phyloP scores from a whole-genome alignment of 2,113 vertebrate species.

The Falcunculus frontatus region DNA sequence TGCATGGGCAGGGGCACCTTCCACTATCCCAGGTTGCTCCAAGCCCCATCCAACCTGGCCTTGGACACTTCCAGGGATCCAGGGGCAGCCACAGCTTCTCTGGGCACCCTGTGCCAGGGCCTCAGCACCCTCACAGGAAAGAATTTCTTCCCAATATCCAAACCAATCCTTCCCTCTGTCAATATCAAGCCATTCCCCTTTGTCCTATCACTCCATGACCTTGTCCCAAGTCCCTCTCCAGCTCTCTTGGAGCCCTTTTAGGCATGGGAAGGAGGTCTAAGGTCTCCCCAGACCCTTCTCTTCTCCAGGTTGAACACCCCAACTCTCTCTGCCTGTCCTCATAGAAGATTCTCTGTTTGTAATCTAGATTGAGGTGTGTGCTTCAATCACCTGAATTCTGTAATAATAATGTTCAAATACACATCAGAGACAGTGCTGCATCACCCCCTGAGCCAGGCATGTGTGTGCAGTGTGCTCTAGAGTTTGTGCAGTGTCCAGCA shows the following conservation, averaged over 20 bases:
- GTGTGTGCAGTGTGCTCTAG: neutral
- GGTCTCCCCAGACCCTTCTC: neutral
- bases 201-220: neutral
- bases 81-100: neutral
- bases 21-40: neutral
- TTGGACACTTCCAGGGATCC: neutral
- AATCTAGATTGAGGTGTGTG: neutral
- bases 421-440: too few relatives aligned
- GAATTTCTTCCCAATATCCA: neutral
- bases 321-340: neutral
- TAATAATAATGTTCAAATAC: neutral
- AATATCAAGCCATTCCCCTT: neutral
- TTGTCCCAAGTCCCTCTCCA: neutral
- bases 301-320: neutral
- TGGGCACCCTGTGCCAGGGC: fast-evolving
- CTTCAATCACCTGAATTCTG: neutral
- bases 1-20: neutral
- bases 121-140: fast-evolving
- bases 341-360: neutral
- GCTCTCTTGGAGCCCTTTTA: neutral
- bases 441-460: neutral
- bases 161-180: neutral
- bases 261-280: too few relatives aligned
- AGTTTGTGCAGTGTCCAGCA: neutral
- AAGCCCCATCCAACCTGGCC: fast-evolving